Conservation (phyloP, 2,797 vertebrate genomes). For the Myotis pilosus region DNA sequence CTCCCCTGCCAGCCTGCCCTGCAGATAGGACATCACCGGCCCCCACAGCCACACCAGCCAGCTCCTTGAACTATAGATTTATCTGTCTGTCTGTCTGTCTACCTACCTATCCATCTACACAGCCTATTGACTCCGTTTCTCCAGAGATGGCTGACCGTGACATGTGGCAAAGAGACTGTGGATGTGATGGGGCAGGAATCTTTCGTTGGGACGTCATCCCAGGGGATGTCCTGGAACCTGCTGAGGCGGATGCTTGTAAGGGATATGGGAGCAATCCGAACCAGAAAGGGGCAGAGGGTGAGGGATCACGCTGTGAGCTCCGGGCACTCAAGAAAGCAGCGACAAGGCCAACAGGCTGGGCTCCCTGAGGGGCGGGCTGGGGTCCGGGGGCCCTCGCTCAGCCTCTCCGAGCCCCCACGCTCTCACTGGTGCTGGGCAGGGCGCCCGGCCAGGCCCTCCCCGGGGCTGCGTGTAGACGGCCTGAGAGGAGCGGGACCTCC, state of each 20-base stretch:
- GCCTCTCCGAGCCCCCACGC: not conserved
- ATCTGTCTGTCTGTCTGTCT: not conserved
- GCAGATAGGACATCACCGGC: not conserved
- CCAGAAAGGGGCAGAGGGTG: not conserved
- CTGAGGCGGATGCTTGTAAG: not conserved
- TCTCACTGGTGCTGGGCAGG: not conserved
- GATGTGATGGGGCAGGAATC: not conserved
- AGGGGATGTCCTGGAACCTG: no score
- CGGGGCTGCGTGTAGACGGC: no score
- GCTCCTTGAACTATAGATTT: not conserved
- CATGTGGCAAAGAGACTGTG: not conserved
- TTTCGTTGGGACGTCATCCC: not conserved
- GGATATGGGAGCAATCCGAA: not conserved
- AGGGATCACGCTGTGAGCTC: not conserved
- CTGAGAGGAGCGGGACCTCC: not conserved
- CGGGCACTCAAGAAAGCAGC: not conserved
- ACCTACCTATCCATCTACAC: not conserved
- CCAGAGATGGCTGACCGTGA: not conserved
- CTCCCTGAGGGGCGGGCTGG: no score
- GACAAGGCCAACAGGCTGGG: not conserved
- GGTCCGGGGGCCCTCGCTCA: fast-evolving
- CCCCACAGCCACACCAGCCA: not conserved
- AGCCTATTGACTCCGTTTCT: not conserved
- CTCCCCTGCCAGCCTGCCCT: not conserved
- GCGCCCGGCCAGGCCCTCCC: fast-evolving